These are phyloP conservation scores for Siderastrea radians DNA, from an alignment of 92 coral and sea anemone species.

Conservation along the genomic window DNA sequence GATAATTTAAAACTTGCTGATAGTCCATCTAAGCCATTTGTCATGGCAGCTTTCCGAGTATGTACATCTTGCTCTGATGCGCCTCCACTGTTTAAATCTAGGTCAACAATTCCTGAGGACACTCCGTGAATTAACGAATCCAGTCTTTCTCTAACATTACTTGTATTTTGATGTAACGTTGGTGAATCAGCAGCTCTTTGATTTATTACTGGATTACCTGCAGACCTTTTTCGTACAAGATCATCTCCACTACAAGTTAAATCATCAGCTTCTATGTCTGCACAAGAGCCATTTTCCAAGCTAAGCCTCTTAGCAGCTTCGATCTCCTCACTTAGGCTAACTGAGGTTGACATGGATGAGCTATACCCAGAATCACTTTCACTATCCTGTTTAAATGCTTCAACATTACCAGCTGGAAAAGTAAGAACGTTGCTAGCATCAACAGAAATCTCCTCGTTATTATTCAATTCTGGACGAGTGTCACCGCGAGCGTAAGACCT, in stretches of 20 bases:
- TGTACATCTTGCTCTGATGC: not conserved
- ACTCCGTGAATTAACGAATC: slow-evolving; percentile 58
- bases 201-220: not conserved
- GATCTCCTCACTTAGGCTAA: slow-evolving; percentile 72
- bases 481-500: slow-evolving; percentile 19
- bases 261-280: slow-evolving; percentile 63
- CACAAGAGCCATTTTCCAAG: slow-evolving; percentile 47
- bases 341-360: slow-evolving; percentile 83
- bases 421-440: slow-evolving; percentile 27
- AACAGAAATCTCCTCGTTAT: slow-evolving; percentile 33
- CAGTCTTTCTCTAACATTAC: slow-evolving; percentile 61
- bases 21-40: slow-evolving; percentile 21
- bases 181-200: not conserved
- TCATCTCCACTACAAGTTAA: slow-evolving; percentile 15
- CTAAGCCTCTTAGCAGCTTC: slow-evolving; percentile 48
- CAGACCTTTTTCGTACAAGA: not conserved
- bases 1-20: not conserved
- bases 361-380: slow-evolving; percentile 84
- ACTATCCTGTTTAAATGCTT: slow-evolving; percentile 35
- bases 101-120: slow-evolving; percentile 11
- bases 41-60: not conserved
- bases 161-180: slow-evolving; percentile 19
- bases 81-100: not conserved
- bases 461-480: slow-evolving; percentile 26
- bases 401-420: not conserved